Evolutionary conservation across 2,113 vertebrate genomes (phyloP).

Genomic region (Cisticola juncidis): DNA sequence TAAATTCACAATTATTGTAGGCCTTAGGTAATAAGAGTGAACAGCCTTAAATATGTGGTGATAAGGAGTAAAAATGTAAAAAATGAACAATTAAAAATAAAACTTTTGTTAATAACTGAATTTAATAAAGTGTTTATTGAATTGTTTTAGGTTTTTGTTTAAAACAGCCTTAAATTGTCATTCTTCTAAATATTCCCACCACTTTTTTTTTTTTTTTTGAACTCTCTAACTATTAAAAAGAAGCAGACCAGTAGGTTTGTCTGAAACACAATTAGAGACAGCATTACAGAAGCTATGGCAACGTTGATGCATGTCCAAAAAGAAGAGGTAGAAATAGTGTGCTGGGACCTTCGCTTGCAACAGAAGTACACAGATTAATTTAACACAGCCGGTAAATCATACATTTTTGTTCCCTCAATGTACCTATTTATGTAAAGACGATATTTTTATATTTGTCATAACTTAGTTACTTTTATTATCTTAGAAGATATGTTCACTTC

Average conservation of each 20-base stretch:
- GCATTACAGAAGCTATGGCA: not conserved
- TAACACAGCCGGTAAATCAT: not conserved
- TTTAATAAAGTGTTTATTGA: not conserved
- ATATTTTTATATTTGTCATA: not conserved
- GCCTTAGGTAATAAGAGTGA: not conserved
- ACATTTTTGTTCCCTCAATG: not conserved
- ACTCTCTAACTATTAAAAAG: not conserved
- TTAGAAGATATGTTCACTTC: not conserved
- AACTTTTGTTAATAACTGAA: not conserved
- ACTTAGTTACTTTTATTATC: not conserved
- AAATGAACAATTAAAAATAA: not conserved
- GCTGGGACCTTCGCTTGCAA: not conserved
- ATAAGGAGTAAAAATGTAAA: not conserved
- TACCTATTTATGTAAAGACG: not conserved
- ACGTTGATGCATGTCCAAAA: not conserved
- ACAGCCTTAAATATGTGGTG: not conserved
- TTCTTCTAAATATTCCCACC: not conserved
- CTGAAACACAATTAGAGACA: not conserved
- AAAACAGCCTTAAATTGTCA: not conserved
- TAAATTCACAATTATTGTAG: not conserved
- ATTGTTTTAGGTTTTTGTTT: not conserved
- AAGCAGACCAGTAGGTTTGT: not conserved
- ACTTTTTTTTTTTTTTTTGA: not conserved
- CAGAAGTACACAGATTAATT: not conserved
- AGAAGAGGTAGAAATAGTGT: not conserved